phyloP scores from a whole-genome alignment of 2,888 invertebrate genomes.

The Drosophila meridiana region DNA sequence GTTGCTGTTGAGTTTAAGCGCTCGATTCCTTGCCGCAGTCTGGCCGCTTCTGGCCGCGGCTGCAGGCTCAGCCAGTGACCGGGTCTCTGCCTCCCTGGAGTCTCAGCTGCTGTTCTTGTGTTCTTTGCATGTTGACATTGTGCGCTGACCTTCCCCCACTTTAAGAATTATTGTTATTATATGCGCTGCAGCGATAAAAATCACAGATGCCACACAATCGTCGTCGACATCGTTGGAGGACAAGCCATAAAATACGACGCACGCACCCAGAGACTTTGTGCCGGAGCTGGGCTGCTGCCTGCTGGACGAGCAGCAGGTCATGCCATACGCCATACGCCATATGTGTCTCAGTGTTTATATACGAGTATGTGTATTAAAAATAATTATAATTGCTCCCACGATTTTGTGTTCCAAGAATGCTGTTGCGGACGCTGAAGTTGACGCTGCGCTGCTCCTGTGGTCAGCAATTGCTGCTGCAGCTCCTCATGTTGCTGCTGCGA shows the following conservation, averaged over 20 bases:
- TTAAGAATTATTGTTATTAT: conserved; percentile 85
- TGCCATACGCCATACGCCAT: conserved; percentile 69
- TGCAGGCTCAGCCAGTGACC: conserved; percentile 34
- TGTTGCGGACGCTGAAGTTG: conserved; percentile 50
- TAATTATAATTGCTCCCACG: conserved; percentile 85
- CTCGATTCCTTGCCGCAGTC: conserved; percentile 46
- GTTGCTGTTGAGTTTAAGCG: conserved; percentile 82
- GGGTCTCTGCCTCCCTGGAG: conserved; percentile 47
- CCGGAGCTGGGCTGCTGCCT: conserved; percentile 24
- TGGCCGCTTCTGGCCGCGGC: conserved; percentile 17
- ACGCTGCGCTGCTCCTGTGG: conserved; percentile 62
- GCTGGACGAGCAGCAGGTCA: conserved; percentile 45
- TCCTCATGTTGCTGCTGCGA: conserved; percentile 39
- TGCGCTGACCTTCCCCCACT: conserved; percentile 81
- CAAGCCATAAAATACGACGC: conserved; percentile 77
- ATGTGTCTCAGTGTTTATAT: conserved; percentile 51
- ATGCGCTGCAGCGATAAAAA: conserved; percentile 81
- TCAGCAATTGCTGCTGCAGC: conserved; percentile 67
- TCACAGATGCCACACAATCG: conserved; percentile 81
- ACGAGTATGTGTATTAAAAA: conserved; percentile 76
- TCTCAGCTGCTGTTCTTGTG: conserved; percentile 76
- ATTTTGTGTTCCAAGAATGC: conserved; percentile 83
- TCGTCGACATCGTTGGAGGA: conserved; percentile 69
- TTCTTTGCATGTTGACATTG: conserved; percentile 69
- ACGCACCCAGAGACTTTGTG: conserved; percentile 63